Evolutionary conservation across 2,113 vertebrate species (phyloP), one percentile per base, ranked within the genome.

Genomic region (Mesembrinibis cayennensis): DNA sequence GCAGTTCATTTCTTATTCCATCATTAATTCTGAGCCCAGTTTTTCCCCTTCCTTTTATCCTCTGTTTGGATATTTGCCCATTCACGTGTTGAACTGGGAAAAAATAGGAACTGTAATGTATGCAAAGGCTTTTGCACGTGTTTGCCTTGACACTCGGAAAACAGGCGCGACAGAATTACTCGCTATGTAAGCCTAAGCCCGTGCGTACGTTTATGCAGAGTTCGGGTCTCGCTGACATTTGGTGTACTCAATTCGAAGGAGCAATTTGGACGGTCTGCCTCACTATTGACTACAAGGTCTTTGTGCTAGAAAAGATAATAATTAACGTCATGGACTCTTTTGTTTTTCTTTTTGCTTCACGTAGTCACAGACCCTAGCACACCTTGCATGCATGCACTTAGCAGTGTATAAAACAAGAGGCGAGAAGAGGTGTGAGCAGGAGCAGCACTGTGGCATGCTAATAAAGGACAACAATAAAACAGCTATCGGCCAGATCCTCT

Each of bases 361-460:
- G 8, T 30, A 34, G 55, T 16, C 79, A 79, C 89, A 80, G 94
- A 47, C 16, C n/a, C 50, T 44, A 42, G 82, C 82, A 40, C 30
- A n/a, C 53, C 42, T 61, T 29, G 90, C 88, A 44, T 0, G 47
- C 44, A 21, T 16, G 84, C 56, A 9, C 19, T 58, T 29, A 59
- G 22, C 38, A 6, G 87, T 21, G 70, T 15, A 34, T 4, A 47
- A 38, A 29, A 74, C 30, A 22, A 50, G 79, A 91, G 72, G 79
- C 9, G 30, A 78, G 91, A 77, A 67, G 62, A 61, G 87, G 81
- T 27, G 67, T 63, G 82, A 95, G 96, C 82, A 94, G 97, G 97
- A 97, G 97, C 98, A 98, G 97, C 98, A 98, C 97, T 96, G 97
- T 98, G 98, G 98, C 98, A 98, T 96, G 96, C 73, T 66, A 97